Base-by-base conservation (phyloP, 2,797 vertebrate genomes). In the Sternotherus odoratus region DNA sequence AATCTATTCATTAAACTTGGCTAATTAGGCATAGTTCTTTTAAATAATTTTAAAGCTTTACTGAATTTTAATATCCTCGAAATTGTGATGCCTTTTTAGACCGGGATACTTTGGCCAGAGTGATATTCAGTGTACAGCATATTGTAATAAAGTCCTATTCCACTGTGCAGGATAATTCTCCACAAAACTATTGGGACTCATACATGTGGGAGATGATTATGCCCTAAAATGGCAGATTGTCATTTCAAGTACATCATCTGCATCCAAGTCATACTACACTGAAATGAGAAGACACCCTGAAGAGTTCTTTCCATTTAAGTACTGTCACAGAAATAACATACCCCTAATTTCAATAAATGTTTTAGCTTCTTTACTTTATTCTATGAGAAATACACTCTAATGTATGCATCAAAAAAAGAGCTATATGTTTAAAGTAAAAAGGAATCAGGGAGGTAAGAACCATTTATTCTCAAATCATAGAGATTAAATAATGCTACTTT, bases 121-220 rank as follows among this genome's bases (percentile, higher is more conserved):
- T 66, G 63, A 92, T 87, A 87, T 72, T 60, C 91, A 93, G 91
- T 69, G 77, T 82, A 90, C 85, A 91, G 77, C 94, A 92, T 78
- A 93, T 82, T 94, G 60, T 78, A 88, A 85, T 91, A 94, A 92
- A 94, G 87, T 56, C 51, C 66, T 77, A 79, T n/a, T 86, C 51
- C 51, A 82, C 75, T 93, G 75, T 81, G 78, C 77, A 92, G 82
- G 57, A 89, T 74, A 95, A 79, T 50, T 94, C 87, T 57, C 72
- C 33, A 87, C 79, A 93, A 94, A 95, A 92, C 91, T 91, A 81
- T 82, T 88, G 90, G 91, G 92, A 96, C 91, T 95, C 79, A 83
- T 30, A 36, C 19, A 91, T 72, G 63, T 86, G 87, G 79, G 94
- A 96, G 91, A 53, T 50, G 81, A 95, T 69, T 85, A 95, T 89